These are phyloP conservation scores for Orthonevra nobilis DNA, from an alignment of 2,888 invertebrate species.

Conservation along the genomic window DNA sequence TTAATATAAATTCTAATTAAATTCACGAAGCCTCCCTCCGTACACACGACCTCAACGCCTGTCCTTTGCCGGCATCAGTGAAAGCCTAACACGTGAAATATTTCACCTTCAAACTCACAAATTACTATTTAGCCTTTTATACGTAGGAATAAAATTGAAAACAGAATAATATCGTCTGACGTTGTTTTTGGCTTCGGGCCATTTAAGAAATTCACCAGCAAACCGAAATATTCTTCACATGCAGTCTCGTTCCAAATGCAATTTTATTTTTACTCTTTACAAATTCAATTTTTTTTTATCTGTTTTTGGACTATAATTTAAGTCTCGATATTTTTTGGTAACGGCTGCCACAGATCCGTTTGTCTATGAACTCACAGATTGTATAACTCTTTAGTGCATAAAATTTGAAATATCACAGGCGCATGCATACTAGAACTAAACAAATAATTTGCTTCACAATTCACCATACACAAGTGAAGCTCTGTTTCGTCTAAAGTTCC, in stretches of 20 bases:
- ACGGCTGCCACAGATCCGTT: conserved; percentile 24
- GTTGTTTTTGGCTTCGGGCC: conserved; percentile 38
- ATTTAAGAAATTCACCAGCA: conserved; percentile 12
- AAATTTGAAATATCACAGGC: too few relatives aligned
- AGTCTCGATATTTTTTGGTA: conserved; percentile 35
- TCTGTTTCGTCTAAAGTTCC: too few relatives aligned
- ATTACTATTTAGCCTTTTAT: conserved; percentile 6
- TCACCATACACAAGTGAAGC: too few relatives aligned
- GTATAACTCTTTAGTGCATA: too few relatives aligned
- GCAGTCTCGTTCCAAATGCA: conserved; percentile 9
- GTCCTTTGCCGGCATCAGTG: too few relatives aligned
- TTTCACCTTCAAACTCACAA: conserved; percentile 5
- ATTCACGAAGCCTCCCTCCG: too few relatives aligned
- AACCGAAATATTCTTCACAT: conserved; percentile 21
- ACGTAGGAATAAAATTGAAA: background rate
- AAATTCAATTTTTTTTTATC: background rate
- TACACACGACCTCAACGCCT: too few relatives aligned
- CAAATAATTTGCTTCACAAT: too few relatives aligned
- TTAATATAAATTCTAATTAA: too few relatives aligned
- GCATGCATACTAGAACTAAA: too few relatives aligned
- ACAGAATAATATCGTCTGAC: background rate
- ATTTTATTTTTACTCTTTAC: conserved; percentile 4
- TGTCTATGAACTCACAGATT: conserved; percentile 9
- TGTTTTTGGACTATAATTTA: conserved; percentile 32
- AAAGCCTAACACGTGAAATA: too few relatives aligned